A percentile compares a stretch with the other conserved stretches of the same genome.
Conservation (phyloP, 2,888 invertebrate species). For the Labia minor region DNA sequence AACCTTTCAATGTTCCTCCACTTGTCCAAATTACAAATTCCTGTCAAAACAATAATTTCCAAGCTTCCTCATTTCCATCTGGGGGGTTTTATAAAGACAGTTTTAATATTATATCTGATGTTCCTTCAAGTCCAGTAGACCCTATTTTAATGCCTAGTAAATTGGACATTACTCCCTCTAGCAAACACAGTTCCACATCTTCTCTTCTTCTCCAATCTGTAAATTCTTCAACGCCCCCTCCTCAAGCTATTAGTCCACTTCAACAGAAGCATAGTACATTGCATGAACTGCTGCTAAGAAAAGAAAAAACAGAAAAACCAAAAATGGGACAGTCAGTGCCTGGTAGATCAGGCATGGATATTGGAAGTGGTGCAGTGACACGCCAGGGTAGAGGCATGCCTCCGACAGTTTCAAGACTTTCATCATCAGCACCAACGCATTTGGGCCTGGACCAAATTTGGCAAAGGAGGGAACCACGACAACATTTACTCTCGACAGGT, state of each 20-base stretch:
- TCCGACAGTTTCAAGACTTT: conserved; percentile 51
- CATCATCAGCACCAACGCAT: conserved; percentile 80
- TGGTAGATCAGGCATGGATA: conserved; percentile 31
- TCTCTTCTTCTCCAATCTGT: conserved; percentile 37
- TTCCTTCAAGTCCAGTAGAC: conserved; percentile 44
- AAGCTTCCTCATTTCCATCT: conserved; percentile 32
- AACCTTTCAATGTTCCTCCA: conserved; percentile 28
- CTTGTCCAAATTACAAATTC: conserved; percentile 24
- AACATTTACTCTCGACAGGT: conserved; percentile 73
- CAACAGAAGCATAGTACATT: conserved; percentile 40
- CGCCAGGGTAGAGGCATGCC: conserved; percentile 21
- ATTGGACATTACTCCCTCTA: conserved; percentile 53
- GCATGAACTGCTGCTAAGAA: conserved; percentile 58
- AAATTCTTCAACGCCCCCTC: conserved; percentile 34
- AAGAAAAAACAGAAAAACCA: conserved; percentile 48
- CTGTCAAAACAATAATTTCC: conserved; percentile 29
- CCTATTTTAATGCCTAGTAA: conserved; percentile 26
- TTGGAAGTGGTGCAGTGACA: conserved; percentile 17
- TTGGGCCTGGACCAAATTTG: conserved; percentile 71
- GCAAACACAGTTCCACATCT: conserved; percentile 53
- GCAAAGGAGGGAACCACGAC: conserved; percentile 76
- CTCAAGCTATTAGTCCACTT: conserved; percentile 30
- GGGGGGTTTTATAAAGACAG: conserved; percentile 33
- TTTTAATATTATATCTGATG: conserved; percentile 32
- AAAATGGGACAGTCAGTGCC: conserved; percentile 53